Evolutionary conservation across 2,113 vertebrate genomes (phyloP).

Genomic region (Misgurnus mizolepis): DNA sequence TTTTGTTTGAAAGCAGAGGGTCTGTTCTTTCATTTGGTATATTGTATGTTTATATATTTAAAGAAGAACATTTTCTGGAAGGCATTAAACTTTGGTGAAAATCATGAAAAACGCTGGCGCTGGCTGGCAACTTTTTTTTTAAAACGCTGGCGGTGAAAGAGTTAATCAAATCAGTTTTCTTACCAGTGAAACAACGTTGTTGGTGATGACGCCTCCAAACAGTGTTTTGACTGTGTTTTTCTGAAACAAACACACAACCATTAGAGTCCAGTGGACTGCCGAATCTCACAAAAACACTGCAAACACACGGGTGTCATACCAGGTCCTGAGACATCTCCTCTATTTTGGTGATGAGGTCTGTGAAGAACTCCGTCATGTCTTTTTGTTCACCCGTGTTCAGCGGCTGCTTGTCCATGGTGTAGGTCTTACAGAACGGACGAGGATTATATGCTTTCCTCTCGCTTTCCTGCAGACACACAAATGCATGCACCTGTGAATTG

Average conservation of each 20-base stretch:
- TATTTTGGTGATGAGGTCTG: constrained; percentile 98
- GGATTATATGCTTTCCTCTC: constrained; percentile 98
- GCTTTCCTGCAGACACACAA: constrained; percentile 81
- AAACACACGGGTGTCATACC: constrained; percentile 71
- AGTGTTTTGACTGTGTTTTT: constrained; percentile 99
- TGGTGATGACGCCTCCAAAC: constrained; percentile 98
- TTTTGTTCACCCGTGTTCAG: constrained; percentile 98
- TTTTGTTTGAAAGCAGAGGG: no score
- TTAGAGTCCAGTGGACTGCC: neutral
- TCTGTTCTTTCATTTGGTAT: no score
- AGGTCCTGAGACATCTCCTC: constrained; percentile 98
- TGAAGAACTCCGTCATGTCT: constrained; percentile 99
- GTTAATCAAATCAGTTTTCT: constrained; percentile 58
- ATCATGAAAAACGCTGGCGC: no score
- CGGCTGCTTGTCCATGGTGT: constrained; percentile 99
- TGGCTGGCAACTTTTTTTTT: no score
- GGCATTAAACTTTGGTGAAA: no score
- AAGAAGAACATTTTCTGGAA: no score
- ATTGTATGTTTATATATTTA: no score
- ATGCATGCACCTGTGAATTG: neutral
- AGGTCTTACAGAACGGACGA: constrained; percentile 97
- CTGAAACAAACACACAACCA: constrained; percentile 70
- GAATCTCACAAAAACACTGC: neutral
- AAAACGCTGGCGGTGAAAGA: no score
- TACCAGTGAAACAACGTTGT: constrained; percentile 98